Base-by-base conservation (phyloP, 2,888 invertebrate species). In the Hedya salicella region DNA sequence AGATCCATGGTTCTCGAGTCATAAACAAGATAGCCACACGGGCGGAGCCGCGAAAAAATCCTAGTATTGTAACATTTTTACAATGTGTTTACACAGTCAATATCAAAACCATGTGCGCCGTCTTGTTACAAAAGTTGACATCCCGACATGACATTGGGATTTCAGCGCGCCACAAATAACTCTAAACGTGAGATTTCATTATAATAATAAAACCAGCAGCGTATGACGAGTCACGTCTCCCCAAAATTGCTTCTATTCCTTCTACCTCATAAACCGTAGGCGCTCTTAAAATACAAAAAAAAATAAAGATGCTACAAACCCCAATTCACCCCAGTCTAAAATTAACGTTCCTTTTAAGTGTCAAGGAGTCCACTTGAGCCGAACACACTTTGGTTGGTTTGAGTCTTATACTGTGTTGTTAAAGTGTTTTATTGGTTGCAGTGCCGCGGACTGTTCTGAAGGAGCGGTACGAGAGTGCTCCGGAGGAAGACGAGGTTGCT, bases 401-500 rank as follows among this genome's bases (percentile, higher is more conserved):
- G 66, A 53, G 54, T 76, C 76, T 76, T 86, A 75, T 65, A 2
- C 1, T 2, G 21, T 67, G 48, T 44, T 40, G 6, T 71, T 84
- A 86, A 83, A 78, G 86, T 80, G 68, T 67, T 70, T 70, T 78
- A 83, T 86, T 70, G 69, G 69, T 85, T 85, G 80, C 92, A 97
- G 97, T 97, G 71, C 97, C 97, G 3, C 93, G 97, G 71, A 96
- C 95, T 81, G 96, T 97, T 61, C 91, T 97, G 69, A 96, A 96
- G 81, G 96, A 97, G 86, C 94, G 95, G 73, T 97, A 95, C 87
- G 96, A 97, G 80, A 96, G 96, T 69, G 94, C 95, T 30, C 94
- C 95, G 53, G 96, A 96, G 85, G 93, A 95, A 70, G 97, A 97
- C 83, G 97, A 97, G 83, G 93, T 94, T 70, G 93, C 94, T 73